Conservation (phyloP, 2,888 invertebrate genomes). For the Athalia circularis region DNA sequence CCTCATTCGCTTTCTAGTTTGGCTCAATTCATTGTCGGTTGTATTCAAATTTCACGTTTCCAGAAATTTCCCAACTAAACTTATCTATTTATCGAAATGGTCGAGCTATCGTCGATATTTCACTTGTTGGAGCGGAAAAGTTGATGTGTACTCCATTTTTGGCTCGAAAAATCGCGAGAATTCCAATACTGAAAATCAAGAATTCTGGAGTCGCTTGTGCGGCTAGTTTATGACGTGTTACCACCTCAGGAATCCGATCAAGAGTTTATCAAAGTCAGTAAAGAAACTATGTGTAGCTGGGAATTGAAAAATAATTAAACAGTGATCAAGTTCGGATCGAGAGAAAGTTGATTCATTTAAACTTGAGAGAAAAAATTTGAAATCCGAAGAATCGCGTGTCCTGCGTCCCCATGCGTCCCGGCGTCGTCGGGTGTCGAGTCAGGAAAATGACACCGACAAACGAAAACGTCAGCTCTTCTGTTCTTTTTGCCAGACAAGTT, state of each 20-base stretch:
- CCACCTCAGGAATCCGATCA: not conserved
- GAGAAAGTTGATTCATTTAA: not conserved
- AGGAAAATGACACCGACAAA: slow-evolving; percentile 12
- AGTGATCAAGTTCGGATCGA: not conserved
- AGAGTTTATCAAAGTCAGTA: not conserved
- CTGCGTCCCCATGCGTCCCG: not conserved
- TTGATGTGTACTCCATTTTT: no score
- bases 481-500: not conserved
- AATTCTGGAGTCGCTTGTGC: no score
- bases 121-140: no score
- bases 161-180: no score
- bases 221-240: not conserved
- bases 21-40: no score
- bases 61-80: no score
- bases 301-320: not conserved
- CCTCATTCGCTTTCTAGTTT: no score
- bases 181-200: no score
- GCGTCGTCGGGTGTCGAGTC: not conserved
- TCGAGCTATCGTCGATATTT: no score
- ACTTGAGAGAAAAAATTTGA: slow-evolving; percentile 3
- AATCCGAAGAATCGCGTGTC: slow-evolving; percentile 11
- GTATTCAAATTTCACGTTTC: no score
- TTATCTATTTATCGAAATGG: no score
- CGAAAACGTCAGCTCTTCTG: slow-evolving; percentile 37
- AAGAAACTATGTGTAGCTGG: not conserved